Conservation (phyloP, 2,113 vertebrate genomes). For the Dipodomys merriami region DNA sequence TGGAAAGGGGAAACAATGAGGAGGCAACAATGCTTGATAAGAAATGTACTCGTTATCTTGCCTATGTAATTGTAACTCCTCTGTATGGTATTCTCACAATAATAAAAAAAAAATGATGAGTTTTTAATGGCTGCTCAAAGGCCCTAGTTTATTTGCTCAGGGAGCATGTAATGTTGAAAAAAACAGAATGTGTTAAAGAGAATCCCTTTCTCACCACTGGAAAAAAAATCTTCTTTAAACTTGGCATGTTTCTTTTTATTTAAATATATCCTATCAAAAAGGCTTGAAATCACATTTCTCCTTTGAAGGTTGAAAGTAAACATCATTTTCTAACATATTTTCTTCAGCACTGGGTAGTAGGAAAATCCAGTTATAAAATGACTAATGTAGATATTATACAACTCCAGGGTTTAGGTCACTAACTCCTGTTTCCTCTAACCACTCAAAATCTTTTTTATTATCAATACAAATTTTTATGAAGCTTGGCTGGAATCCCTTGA, state of each 20-base stretch:
- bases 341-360: background rate
- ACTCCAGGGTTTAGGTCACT: background rate
- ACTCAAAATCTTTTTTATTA: slow-evolving; percentile 38
- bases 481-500: slow-evolving; percentile 23
- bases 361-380: background rate
- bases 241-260: slow-evolving; percentile 44
- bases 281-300: slow-evolving; percentile 28
- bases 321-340: slow-evolving; percentile 5
- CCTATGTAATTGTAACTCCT: too few species aligned
- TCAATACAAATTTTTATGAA: slow-evolving; percentile 53
- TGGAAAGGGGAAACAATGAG: too few species aligned
- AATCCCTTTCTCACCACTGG: background rate
- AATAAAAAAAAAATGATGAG: slow-evolving; percentile 11
- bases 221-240: background rate
- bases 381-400: background rate
- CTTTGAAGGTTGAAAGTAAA: slow-evolving; percentile 46
- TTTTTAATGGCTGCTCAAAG: slow-evolving; percentile 65
- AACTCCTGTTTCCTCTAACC: slow-evolving; percentile 36
- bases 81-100: too few species aligned
- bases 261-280: background rate
- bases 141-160: slow-evolving; percentile 31
- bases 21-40: too few species aligned
- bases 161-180: background rate
- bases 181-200: slow-evolving; percentile 35
- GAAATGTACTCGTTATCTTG: too few species aligned